Evolutionary conservation across 2,888 invertebrate genomes (phyloP).

Genomic region (Proisotoma minuta): DNA sequence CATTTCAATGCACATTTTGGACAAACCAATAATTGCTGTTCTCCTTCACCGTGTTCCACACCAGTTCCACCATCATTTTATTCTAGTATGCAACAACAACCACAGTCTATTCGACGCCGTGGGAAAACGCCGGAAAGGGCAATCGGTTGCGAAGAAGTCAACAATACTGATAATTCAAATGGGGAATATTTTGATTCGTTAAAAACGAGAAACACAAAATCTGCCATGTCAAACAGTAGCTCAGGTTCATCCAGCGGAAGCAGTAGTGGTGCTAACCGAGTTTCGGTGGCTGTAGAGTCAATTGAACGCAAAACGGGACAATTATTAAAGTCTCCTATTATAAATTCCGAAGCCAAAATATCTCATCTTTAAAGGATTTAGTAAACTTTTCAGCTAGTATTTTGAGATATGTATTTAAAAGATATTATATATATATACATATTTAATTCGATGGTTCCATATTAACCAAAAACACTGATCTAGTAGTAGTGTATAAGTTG

Average conservation of each 20-base stretch:
- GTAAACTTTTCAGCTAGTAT: too few relatives aligned
- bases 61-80: conserved; percentile 23
- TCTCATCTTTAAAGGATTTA: conserved; percentile 16
- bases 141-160: conserved; percentile 22
- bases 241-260: neutral
- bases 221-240: conserved; percentile 15
- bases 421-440: too few relatives aligned
- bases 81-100: neutral
- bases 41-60: conserved; percentile 12
- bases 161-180: too few relatives aligned
- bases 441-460: too few relatives aligned
- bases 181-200: neutral
- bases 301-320: conserved; percentile 10
- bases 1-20: conserved; percentile 21
- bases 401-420: too few relatives aligned
- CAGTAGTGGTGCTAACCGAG: neutral
- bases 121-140: conserved; percentile 26
- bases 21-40: conserved; percentile 22
- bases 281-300: neutral
- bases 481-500: too few relatives aligned
- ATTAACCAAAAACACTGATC: too few relatives aligned
- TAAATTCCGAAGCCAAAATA: neutral
- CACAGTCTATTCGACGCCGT: conserved; percentile 10
- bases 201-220: conserved; percentile 26
- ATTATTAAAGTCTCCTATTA: conserved; percentile 5